Evolutionary conservation across 2,113 vertebrate species (phyloP), one percentile per base, ranked within the genome.

Genomic region (Merops nubicus): DNA sequence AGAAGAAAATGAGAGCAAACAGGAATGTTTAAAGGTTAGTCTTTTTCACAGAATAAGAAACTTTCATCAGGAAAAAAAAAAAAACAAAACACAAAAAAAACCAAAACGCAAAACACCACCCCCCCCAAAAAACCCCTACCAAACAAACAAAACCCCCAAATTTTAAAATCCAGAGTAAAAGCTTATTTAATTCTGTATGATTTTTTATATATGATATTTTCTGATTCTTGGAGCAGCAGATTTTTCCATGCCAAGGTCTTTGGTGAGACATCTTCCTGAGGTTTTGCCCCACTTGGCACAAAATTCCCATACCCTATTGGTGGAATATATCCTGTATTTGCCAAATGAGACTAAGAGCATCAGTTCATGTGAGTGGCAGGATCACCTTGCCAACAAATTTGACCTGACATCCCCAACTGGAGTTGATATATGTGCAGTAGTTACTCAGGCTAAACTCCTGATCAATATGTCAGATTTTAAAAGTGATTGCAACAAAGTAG

Each of bases 381-480:
- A 97, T 88, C 94, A 93, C 93, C 87, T 96, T 92, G 90, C 96
- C 93, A 94, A 95, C 97, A 96, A 95, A 96, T 98, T 54, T 95
- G 95, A 96, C 96, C 96, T 93, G 96, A 97, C 94, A 96, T 20
- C 48, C 40, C 64, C 93, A 97, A 64, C 83, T 3, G 3, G 82
- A 90, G 89, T 78, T 97, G 97, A 98, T 98, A 94, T 95, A 97
- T 97, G 93, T 95, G 93, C 85, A 88, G 86, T 91, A 98, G 97
- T 98, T 97, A 97, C 94, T 95, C 93, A 98, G 96, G 97, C 94
- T 98, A 97, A 98, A 98, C 59, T 98, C 97, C 94, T 98, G 97
- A 98, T 98, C 97, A 97, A 98, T 98, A 98, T 96, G 96, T 98
- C 97, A 98, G 97, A 97, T 98, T 97, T 97, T 96, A 97, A 97